Evolutionary conservation across 2,888 invertebrate species (phyloP), one percentile per base, ranked within the genome.

Genomic region (Melinaea menophilus): DNA sequence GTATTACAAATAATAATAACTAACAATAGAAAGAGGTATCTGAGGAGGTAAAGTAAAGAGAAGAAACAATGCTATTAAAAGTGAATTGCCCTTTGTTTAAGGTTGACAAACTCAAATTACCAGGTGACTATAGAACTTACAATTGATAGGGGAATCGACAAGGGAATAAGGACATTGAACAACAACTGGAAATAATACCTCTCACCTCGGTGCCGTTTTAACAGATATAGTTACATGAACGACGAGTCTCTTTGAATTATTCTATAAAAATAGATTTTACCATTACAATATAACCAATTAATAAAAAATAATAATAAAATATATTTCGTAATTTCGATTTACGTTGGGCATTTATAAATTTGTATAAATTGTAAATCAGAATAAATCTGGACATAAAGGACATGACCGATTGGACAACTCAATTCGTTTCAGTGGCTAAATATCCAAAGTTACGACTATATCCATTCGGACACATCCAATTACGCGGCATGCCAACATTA

Each of bases 401-500:
- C 48, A 61, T 67, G 71, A 69, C 66, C 61, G 67, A 72, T 71
- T 66, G 69, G 65, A 69, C 69, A 54, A 63, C 56, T 58, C 70
- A 67, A 70, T 71, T 68, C 70, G 71, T 66, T 69, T 66, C 69
- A 57, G 67, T 59, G 64, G 61, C 61, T 69, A 66, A 68, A 69
- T 68, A 70, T 65, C 64, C 59, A 56, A 54, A 64, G 61, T 58
- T 63, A 55, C 66, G 61, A 31, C 37, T 55, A 57, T 55, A 45
- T 46, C 48, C 59, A 61, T 59, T 59, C 61, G 31, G 63, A 61
- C 57, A 56, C 46, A 61, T 63, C 66, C 63, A 66, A 63, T 66
- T 66, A 66, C 61, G 56, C 47, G 41, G 37, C 33, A 34, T 48
- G 55, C 34, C 61, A 47, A 59, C 59, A 61, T 66, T 62, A 62